Percentiles rank a stretch among this genome's conserved stretches.
Conservation (phyloP, 2,888 invertebrate species). For the Diabrotica balteata region DNA sequence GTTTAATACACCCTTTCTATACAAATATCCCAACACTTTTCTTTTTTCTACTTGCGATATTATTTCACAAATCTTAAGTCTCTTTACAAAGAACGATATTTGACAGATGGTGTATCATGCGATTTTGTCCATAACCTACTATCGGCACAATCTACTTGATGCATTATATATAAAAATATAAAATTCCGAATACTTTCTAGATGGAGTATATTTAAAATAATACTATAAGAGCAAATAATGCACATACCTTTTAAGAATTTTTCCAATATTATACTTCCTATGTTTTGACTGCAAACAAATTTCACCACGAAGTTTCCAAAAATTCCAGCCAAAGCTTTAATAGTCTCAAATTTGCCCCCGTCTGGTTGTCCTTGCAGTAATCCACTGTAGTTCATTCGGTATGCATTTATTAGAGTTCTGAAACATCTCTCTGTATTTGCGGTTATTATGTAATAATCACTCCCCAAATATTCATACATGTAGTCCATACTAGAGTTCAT, state of each 20-base stretch:
- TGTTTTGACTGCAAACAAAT: conserved; percentile 82
- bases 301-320: conserved; percentile 68
- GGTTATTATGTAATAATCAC: conserved; percentile 73
- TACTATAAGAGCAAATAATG: neutral
- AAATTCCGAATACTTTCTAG: too few species aligned
- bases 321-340: conserved; percentile 87
- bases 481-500: conserved; percentile 77
- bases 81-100: too few species aligned
- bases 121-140: too few species aligned
- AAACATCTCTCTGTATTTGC: conserved; percentile 79
- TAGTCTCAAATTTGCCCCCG: conserved; percentile 87
- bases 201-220: too few species aligned
- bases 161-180: too few species aligned
- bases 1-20: too few species aligned
- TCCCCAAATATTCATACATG: conserved; percentile 85
- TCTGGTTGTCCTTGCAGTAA: conserved; percentile 80
- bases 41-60: too few species aligned
- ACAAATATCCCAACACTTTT: too few species aligned
- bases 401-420: conserved; percentile 80
- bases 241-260: conserved; percentile 79
- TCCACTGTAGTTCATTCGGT: conserved; percentile 79
- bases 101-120: too few species aligned
- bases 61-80: too few species aligned
- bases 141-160: too few species aligned
- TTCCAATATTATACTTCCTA: conserved; percentile 61